phyloP scores from a whole-genome alignment of 2,888 invertebrate genomes.

The Athripsodes cinereus region DNA sequence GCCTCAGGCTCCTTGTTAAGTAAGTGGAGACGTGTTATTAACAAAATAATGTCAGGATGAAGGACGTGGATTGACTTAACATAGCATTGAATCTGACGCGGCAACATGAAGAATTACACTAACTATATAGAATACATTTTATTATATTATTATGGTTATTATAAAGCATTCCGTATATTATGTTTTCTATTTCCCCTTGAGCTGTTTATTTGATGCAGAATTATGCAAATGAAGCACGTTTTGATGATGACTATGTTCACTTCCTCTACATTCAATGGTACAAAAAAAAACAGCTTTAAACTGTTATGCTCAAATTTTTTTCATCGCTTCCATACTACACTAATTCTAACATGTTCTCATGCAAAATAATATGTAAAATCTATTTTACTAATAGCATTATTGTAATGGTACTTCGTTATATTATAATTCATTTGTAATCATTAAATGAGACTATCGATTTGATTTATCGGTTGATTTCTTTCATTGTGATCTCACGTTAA shows the following conservation, averaged over 20 bases:
- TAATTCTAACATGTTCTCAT: too few species aligned
- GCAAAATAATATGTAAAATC: too few species aligned
- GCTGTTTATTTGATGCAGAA: constrained; percentile 10
- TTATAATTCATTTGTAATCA: neutral
- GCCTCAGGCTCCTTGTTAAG: constrained; percentile 11
- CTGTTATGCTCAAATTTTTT: too few species aligned
- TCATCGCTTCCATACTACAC: too few species aligned
- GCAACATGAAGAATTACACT: neutral
- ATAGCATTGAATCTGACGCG: constrained; percentile 6
- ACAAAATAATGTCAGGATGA: constrained; percentile 23
- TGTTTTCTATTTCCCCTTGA: constrained; percentile 5
- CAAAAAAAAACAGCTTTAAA: too few species aligned
- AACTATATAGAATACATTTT: neutral
- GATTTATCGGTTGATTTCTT: constrained; percentile 3
- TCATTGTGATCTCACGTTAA: neutral
- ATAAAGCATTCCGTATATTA: constrained; percentile 4
- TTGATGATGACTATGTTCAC: neutral
- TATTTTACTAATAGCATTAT: too few species aligned
- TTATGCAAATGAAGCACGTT: constrained; percentile 14
- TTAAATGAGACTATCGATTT: neutral
- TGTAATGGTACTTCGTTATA: too few species aligned
- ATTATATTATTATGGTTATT: too few species aligned
- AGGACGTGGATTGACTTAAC: constrained; percentile 11
- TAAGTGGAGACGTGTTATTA: constrained; percentile 23
- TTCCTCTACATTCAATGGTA: too few species aligned